These are phyloP conservation scores for Gryllus longicercus DNA, from an alignment of 2,888 invertebrate species.

Conservation along the genomic window DNA sequence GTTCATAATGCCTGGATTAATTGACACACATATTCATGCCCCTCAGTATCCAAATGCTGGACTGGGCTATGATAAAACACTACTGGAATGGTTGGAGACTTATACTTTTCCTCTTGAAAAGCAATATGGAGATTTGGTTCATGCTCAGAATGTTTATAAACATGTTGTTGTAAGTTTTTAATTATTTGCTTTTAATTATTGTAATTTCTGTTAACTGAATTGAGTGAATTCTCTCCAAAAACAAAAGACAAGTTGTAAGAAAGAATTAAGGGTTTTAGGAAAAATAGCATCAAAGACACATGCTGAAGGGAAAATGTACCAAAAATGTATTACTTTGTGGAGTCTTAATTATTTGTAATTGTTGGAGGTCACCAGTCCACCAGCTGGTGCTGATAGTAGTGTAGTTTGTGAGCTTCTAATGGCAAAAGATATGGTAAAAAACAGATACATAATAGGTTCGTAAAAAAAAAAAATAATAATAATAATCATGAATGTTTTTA, in stretches of 20 bases:
- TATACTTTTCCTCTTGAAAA: slow-evolving; percentile 85
- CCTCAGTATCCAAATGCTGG: slow-evolving; percentile 85
- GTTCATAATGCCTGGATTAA: slow-evolving; percentile 81
- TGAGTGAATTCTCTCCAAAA: background rate
- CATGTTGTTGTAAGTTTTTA: slow-evolving; percentile 70
- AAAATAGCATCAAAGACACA: no score
- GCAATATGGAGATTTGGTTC: slow-evolving; percentile 63
- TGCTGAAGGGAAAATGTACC: no score
- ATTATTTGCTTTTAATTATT: background rate
- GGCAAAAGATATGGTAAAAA: no score
- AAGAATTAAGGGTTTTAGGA: background rate
- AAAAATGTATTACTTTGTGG: no score
- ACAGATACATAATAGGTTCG: no score
- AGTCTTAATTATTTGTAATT: no score
- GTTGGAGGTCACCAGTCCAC: no score
- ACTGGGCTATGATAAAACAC: slow-evolving; percentile 71
- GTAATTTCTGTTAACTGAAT: no score
- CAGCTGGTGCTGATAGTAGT: no score
- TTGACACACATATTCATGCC: slow-evolving; percentile 88
- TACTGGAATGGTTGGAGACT: slow-evolving; percentile 78
- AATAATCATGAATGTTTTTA: no score
- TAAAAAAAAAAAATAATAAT: no score
- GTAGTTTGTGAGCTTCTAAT: no score
- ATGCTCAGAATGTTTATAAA: slow-evolving; percentile 67
- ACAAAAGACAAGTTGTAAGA: background rate